Evolutionary conservation across 2,797 vertebrate genomes (phyloP).

Genomic region (Neoniphon sammara): DNA sequence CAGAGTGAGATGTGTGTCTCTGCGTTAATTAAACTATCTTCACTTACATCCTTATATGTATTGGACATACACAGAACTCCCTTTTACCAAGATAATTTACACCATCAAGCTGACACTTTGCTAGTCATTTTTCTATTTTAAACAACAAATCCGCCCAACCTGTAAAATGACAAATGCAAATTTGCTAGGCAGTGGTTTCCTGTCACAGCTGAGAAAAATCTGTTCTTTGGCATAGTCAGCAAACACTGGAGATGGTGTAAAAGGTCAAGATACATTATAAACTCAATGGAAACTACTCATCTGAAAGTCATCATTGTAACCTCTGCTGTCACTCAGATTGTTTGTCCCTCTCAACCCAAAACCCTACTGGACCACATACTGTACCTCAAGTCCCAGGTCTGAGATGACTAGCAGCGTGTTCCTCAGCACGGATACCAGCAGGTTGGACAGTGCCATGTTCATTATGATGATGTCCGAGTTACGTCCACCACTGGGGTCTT

Average conservation of each 20-base stretch:
- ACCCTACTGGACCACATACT: slow-evolving; percentile 18
- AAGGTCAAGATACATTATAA: not conserved
- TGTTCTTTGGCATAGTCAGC: not conserved
- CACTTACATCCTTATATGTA: too few relatives aligned
- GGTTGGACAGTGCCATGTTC: slow-evolving; percentile 85
- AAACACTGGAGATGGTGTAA: not conserved
- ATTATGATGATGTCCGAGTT: slow-evolving; percentile 85
- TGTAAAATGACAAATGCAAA: not conserved
- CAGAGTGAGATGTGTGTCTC: not conserved
- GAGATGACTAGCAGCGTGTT: slow-evolving; percentile 81
- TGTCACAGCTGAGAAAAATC: not conserved
- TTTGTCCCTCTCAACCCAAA: not conserved
- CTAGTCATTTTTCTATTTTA: too few relatives aligned
- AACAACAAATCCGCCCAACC: too few relatives aligned
- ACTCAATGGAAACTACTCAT: not conserved
- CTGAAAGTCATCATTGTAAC: not conserved
- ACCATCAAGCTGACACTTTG: too few relatives aligned
- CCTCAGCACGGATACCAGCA: slow-evolving; percentile 82
- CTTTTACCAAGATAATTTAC: too few relatives aligned
- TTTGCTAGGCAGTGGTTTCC: not conserved
- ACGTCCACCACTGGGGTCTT: slow-evolving; percentile 57
- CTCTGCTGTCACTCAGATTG: not conserved
- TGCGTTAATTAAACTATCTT: too few relatives aligned
- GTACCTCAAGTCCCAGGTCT: slow-evolving; percentile 81
- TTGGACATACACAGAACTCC: too few relatives aligned